Percentiles rank a stretch among this genome's conserved stretches.
Evolutionary conservation across 2,113 vertebrate genomes (phyloP).

Genomic region (Tetrao urogallus): DNA sequence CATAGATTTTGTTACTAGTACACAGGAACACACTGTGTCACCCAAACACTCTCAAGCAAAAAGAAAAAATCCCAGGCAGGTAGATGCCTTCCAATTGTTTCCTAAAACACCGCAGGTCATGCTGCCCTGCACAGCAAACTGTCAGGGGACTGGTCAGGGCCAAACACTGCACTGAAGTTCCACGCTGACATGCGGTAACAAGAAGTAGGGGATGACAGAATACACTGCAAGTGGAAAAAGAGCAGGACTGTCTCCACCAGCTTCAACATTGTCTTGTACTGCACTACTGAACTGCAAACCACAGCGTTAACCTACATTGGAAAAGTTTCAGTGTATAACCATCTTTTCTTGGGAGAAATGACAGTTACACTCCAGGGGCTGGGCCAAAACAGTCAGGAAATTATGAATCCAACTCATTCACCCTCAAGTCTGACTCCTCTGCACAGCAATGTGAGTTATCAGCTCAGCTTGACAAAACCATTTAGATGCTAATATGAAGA

Average conservation of each 20-base stretch:
- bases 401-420: background rate
- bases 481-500: background rate
- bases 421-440: background rate
- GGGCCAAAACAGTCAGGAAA: background rate
- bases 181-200: fast-evolving
- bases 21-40: background rate
- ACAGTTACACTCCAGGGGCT: background rate
- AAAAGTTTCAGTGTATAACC: background rate
- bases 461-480: background rate
- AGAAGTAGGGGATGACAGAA: background rate
- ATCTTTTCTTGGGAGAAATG: background rate
- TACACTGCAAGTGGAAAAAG: background rate
- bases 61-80: background rate
- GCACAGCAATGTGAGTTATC: background rate
- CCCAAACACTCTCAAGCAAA: background rate
- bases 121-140: background rate
- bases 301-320: fast-evolving
- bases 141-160: background rate
- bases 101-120: fast-evolving
- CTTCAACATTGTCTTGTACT: background rate
- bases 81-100: background rate
- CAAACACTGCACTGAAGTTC: background rate
- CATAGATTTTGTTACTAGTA: background rate
- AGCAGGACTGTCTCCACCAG: background rate
- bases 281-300: background rate